phyloP scores from a whole-genome alignment of 1,140 invertebrate species.

The Drosophila subobscura region DNA sequence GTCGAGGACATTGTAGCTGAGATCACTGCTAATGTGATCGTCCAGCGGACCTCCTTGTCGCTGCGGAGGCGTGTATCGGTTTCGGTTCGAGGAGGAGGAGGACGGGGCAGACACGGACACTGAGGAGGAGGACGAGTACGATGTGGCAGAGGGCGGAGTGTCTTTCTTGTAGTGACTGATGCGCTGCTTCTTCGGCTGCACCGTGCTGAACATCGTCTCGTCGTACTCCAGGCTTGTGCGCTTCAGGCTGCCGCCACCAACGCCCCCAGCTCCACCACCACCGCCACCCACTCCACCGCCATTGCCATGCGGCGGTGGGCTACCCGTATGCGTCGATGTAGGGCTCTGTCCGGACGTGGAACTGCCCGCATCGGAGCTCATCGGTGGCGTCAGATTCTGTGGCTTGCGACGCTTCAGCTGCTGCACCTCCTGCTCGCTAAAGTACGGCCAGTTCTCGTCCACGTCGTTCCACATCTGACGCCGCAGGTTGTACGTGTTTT shows the following conservation, averaged over 20 bases:
- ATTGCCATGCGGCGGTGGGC: slow-evolving; percentile 85
- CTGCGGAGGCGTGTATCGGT: slow-evolving; percentile 69
- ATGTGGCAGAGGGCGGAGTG: slow-evolving; percentile 36
- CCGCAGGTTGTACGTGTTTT: slow-evolving; percentile 94
- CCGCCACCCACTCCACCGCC: slow-evolving; percentile 62
- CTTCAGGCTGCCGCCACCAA: slow-evolving; percentile 84
- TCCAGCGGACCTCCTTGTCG: slow-evolving; percentile 59
- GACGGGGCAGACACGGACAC: slow-evolving; percentile 11
- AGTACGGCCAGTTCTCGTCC: slow-evolving; percentile 96
- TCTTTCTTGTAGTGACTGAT: slow-evolving; percentile 90
- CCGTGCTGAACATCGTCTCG: slow-evolving; percentile 85
- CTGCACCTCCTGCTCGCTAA: slow-evolving; percentile 93
- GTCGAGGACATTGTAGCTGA: slow-evolving; percentile 78
- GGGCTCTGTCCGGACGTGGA: slow-evolving; percentile 87
- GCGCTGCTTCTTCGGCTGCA: slow-evolving; percentile 89
- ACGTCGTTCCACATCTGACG: slow-evolving; percentile 96
- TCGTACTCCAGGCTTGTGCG: slow-evolving; percentile 83
- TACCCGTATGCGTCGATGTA: slow-evolving; percentile 88
- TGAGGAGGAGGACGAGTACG: slow-evolving; percentile 21
- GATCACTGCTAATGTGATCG: slow-evolving; percentile 69
- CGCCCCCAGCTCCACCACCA: slow-evolving; percentile 68
- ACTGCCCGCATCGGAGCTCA: slow-evolving; percentile 90
- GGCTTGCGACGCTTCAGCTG: slow-evolving; percentile 94
- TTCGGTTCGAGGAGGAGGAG: slow-evolving; percentile 51
- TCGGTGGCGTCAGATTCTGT: slow-evolving; percentile 93